Conservation (phyloP, 2,888 invertebrate genomes). For the Zaprionus lineosus region DNA sequence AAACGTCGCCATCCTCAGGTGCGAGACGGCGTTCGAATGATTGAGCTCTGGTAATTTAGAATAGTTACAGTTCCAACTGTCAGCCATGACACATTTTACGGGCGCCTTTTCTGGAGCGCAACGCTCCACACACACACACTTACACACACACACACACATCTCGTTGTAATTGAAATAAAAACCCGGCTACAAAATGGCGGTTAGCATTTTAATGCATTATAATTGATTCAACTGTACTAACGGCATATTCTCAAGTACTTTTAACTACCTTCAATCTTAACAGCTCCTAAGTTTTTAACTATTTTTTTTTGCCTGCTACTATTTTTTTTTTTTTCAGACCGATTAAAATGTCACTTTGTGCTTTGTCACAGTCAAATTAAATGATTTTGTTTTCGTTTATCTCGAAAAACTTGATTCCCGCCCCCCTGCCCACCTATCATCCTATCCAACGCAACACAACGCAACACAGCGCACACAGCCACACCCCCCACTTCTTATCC, state of each 20-base stretch:
- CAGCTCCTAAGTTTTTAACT: slow-evolving; percentile 10
- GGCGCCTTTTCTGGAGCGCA: slow-evolving; percentile 64
- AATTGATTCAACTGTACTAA: slow-evolving; percentile 74
- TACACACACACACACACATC: not conserved
- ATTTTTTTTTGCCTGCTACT: not conserved
- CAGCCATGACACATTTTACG: slow-evolving; percentile 71
- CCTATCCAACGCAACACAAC: too few relatives aligned
- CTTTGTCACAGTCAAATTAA: slow-evolving; percentile 58
- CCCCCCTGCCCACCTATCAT: slow-evolving; percentile 9
- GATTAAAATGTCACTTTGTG: slow-evolving; percentile 64
- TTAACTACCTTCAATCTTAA: slow-evolving; percentile 22
- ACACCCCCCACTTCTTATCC: slow-evolving; percentile 46
- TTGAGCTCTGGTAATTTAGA: slow-evolving; percentile 64
- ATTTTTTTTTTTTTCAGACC: slow-evolving; percentile 25
- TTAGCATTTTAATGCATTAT: slow-evolving; percentile 32
- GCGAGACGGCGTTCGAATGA: slow-evolving; percentile 44
- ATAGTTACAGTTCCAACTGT: slow-evolving; percentile 58
- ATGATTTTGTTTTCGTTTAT: slow-evolving; percentile 40
- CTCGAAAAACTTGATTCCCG: slow-evolving; percentile 50
- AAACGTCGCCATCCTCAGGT: slow-evolving; percentile 47
- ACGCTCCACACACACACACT: slow-evolving; percentile 29
- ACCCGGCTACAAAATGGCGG: slow-evolving; percentile 46
- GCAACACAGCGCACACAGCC: not conserved
- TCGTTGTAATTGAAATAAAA: slow-evolving; percentile 54
- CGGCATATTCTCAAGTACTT: slow-evolving; percentile 57